Conservation (phyloP, 2,888 invertebrate genomes). For the Argyresthia goedartella region DNA sequence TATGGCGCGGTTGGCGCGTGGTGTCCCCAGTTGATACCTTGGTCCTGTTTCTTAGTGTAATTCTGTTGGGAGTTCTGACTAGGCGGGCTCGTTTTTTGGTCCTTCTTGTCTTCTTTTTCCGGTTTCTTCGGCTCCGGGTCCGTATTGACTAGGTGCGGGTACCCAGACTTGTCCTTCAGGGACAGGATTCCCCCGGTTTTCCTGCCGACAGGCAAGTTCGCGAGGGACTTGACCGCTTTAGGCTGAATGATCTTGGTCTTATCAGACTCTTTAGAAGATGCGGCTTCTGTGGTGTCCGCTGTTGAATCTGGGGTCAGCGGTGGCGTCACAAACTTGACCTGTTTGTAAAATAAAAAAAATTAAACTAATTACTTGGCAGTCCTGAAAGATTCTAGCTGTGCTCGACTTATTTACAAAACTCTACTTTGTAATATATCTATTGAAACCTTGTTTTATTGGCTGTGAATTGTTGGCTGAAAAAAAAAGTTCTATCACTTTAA, state of each 20-base stretch:
- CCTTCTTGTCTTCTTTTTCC: constrained; percentile 49
- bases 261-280: constrained; percentile 30
- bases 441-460: too few relatives aligned
- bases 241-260: constrained; percentile 47
- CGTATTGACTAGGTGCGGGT: constrained; percentile 58
- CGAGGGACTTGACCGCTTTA: constrained; percentile 41
- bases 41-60: constrained; percentile 32
- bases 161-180: constrained; percentile 64
- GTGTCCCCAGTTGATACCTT: constrained; percentile 24
- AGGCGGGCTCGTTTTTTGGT: constrained; percentile 25
- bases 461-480: too few relatives aligned
- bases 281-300: constrained; percentile 25
- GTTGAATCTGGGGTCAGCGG: constrained; percentile 51
- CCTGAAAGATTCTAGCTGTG: too few relatives aligned
- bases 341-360: too few relatives aligned
- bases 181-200: constrained; percentile 67
- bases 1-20: constrained; percentile 13
- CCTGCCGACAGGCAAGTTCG: constrained; percentile 48
- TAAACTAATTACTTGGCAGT: too few relatives aligned
- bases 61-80: constrained; percentile 11
- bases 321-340: constrained; percentile 72
- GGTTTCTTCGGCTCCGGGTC: constrained; percentile 42
- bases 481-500: too few relatives aligned
- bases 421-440: too few relatives aligned
- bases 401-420: too few relatives aligned